Evolutionary conservation across 2,888 invertebrate species (phyloP).

Genomic region (Drosophila subquinaria): DNA sequence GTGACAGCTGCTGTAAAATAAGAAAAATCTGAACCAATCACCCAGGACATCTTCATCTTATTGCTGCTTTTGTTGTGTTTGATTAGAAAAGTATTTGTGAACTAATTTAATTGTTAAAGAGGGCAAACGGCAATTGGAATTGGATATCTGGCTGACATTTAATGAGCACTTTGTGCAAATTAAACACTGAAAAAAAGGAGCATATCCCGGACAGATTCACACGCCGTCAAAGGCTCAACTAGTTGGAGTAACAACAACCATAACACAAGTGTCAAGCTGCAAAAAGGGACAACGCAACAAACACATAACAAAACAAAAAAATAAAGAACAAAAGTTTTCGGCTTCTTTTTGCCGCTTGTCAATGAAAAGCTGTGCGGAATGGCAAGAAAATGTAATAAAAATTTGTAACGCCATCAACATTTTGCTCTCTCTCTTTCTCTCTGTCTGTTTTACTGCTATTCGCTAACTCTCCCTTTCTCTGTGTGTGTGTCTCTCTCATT

Average conservation of each 20-base stretch:
- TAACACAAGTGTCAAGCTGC: constrained; percentile 60
- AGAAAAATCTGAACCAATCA: constrained; percentile 28
- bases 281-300: constrained; percentile 40
- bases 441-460: neutral
- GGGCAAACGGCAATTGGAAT: constrained; percentile 28
- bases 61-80: neutral
- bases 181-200: constrained; percentile 54
- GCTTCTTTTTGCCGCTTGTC: constrained; percentile 53
- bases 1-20: constrained; percentile 18
- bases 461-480: constrained; percentile 3
- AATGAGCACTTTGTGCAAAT: constrained; percentile 78
- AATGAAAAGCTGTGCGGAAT: constrained; percentile 65
- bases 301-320: constrained; percentile 6
- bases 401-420: constrained; percentile 69
- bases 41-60: constrained; percentile 7
- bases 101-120: constrained; percentile 67
- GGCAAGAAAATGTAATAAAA: constrained; percentile 76
- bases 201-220: constrained; percentile 47
- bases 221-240: constrained; percentile 68
- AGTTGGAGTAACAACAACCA: constrained; percentile 40
- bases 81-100: constrained; percentile 45
- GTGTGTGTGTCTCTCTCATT: constrained; percentile 32
- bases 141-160: constrained; percentile 44
- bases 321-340: constrained; percentile 47
- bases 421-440: constrained; percentile 18